Conservation (phyloP, 2,113 vertebrate genomes). For the Lampris megalopsis region DNA sequence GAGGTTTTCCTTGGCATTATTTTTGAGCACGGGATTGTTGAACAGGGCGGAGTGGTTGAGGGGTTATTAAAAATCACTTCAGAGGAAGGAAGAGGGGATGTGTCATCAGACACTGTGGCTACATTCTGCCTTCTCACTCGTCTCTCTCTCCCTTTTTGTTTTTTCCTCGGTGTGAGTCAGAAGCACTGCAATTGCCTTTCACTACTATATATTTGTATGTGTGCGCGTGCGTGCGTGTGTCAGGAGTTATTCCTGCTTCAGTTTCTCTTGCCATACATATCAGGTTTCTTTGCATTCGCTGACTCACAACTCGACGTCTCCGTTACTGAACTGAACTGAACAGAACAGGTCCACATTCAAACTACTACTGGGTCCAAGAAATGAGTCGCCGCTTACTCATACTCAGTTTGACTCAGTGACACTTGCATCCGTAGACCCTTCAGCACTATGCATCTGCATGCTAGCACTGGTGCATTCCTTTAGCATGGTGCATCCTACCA, state of each 20-base stretch:
- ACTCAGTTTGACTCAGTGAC: conserved; percentile 23
- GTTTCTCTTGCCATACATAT: conserved; percentile 28
- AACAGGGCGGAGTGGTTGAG: conserved; percentile 39
- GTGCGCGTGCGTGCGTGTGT: neutral
- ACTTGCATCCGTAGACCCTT: conserved; percentile 12
- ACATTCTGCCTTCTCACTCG: conserved; percentile 22
- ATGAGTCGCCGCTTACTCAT: conserved; percentile 55
- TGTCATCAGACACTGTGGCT: conserved; percentile 66
- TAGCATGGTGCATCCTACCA: neutral
- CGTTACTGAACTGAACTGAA: conserved; percentile 18
- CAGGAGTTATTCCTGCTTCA: conserved; percentile 19
- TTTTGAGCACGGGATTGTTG: conserved; percentile 46
- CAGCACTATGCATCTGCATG: conserved; percentile 1
- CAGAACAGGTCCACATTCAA: conserved; percentile 25
- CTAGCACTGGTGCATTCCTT: conserved; percentile 45
- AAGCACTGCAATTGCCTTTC: neutral
- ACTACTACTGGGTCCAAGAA: conserved; percentile 20
- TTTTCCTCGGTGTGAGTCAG: conserved; percentile 14
- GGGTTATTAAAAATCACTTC: conserved; percentile 59
- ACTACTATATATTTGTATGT: conserved; percentile 6
- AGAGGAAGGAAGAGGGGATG: conserved; percentile 63
- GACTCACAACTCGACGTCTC: conserved; percentile 57
- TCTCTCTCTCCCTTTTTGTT: neutral
- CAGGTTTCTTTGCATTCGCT: conserved; percentile 49
- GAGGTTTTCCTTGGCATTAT: conserved; percentile 48